A percentile compares a stretch with the other conserved stretches of the same genome.
Evolutionary conservation across 2,113 vertebrate species (phyloP).

Genomic region (Anguilla rostrata): DNA sequence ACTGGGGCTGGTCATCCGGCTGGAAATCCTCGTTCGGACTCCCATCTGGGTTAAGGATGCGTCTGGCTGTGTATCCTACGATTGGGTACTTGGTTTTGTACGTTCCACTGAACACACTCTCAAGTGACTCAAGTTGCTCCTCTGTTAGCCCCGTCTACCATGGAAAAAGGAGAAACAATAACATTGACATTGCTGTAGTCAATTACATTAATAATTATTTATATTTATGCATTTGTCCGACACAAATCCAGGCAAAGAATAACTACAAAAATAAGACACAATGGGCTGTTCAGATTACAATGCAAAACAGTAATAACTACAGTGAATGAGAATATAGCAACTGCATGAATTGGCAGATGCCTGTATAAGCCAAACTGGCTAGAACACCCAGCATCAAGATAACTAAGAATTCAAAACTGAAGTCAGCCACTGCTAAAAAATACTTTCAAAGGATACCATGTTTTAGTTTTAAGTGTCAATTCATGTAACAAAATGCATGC

Average conservation of each 20-base stretch:
- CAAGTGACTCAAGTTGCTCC: slow-evolving; percentile 81
- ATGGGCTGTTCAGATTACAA: not conserved
- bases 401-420: no score
- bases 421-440: no score
- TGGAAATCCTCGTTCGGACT: slow-evolving; percentile 86
- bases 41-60: slow-evolving; percentile 85
- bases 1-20: slow-evolving; percentile 90
- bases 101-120: slow-evolving; percentile 82
- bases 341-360: not conserved
- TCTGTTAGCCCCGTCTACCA: slow-evolving; percentile 80
- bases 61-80: slow-evolving; percentile 86
- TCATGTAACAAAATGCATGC: no score
- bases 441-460: no score
- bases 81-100: slow-evolving; percentile 96
- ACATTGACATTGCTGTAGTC: not conserved
- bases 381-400: no score
- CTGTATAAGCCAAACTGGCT: not conserved
- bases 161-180: slow-evolving; percentile 12
- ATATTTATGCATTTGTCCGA: not conserved
- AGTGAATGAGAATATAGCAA: not conserved
- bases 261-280: not conserved
- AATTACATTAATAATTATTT: no score
- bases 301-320: not conserved
- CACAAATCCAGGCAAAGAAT: not conserved
- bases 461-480: no score